phyloP scores from a whole-genome alignment of 37 sponge, comb jelly and placozoan species.

The Oopsacas minuta region DNA sequence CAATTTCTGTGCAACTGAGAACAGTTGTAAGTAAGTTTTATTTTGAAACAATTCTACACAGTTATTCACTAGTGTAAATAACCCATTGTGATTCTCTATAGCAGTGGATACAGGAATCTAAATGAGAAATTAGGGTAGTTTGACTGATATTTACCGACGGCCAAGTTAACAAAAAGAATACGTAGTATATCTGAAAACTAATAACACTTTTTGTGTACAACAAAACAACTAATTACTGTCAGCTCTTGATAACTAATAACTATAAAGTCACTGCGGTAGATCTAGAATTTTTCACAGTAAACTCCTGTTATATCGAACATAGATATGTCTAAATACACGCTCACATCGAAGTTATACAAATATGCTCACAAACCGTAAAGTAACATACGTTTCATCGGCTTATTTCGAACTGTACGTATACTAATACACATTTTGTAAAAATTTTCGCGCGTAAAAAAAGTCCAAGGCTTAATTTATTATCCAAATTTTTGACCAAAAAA shows the following conservation, averaged over 20 bases:
- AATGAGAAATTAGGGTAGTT: background rate
- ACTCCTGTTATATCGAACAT: background rate
- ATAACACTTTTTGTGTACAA: too few relatives aligned
- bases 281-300: too few relatives aligned
- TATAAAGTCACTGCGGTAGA: too few relatives aligned
- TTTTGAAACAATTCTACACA: background rate
- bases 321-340: background rate
- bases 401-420: too few relatives aligned
- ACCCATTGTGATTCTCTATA: slow-evolving; percentile 1
- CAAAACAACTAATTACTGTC: too few relatives aligned
- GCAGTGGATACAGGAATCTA: background rate
- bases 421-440: too few relatives aligned
- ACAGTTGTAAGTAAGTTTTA: background rate
- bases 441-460: too few relatives aligned
- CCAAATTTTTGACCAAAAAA: too few relatives aligned
- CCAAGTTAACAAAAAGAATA: background rate
- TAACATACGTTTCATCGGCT: background rate
- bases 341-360: background rate
- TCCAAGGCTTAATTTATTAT: too few relatives aligned
- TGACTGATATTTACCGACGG: background rate
- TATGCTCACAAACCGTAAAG: background rate
- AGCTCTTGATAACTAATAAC: too few relatives aligned
- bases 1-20: background rate
- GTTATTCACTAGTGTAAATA: background rate
- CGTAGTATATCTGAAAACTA: background rate